Evolutionary conservation across 2,113 vertebrate genomes (phyloP).

Genomic region (Okapia johnstoni): DNA sequence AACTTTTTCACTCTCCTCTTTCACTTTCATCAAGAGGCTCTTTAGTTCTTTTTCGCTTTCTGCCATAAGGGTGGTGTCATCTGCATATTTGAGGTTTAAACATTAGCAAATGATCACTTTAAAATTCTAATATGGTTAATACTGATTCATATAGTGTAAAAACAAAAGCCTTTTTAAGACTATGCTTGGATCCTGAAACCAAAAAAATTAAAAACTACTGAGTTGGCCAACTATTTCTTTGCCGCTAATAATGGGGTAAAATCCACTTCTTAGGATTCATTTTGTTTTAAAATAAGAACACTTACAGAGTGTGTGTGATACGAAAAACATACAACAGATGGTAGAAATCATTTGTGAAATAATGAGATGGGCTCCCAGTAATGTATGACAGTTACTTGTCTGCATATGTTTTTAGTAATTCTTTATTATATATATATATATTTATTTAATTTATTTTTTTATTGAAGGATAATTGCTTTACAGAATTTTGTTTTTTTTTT

Average conservation of each 20-base stretch:
- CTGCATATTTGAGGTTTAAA: neutral
- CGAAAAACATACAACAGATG: neutral
- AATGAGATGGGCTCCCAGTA: neutral
- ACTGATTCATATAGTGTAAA: neutral
- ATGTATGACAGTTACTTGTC: neutral
- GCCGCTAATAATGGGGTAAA: neutral
- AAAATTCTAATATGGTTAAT: neutral
- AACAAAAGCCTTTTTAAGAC: slow-evolving; percentile 17
- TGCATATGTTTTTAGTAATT: neutral
- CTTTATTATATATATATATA: neutral
- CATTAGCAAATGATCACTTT: neutral
- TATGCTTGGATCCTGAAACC: neutral
- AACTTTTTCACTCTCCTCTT: neutral
- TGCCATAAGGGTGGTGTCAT: neutral
- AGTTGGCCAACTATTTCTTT: neutral
- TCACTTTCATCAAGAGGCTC: neutral
- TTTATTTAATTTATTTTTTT: neutral
- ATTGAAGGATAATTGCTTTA: neutral
- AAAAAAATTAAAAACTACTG: neutral
- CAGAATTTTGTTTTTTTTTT: neutral
- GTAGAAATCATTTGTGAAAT: slow-evolving; percentile 20
- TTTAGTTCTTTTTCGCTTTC: neutral
- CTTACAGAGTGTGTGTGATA: neutral
- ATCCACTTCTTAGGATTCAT: neutral
- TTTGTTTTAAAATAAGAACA: neutral